Percentiles rank a stretch among this genome's conserved stretches.
phyloP scores from a whole-genome alignment of 2,113 vertebrate species.

The Ondatra zibethicus region DNA sequence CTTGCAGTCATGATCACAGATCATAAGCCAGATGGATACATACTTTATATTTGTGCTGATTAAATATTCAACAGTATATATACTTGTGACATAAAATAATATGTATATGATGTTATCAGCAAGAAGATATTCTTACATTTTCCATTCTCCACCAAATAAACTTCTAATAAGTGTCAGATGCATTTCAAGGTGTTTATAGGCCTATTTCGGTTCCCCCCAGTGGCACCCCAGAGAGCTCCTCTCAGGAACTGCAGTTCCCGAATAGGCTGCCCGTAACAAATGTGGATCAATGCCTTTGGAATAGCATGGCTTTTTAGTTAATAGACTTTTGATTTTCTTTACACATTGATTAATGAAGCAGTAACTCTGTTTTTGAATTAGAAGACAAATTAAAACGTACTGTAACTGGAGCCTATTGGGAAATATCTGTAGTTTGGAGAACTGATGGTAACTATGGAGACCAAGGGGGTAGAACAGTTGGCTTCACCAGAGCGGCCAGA shows the following conservation, averaged over 20 bases:
- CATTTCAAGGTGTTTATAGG: slow-evolving; percentile 35
- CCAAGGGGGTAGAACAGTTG: background rate
- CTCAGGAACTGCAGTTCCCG: background rate
- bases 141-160: background rate
- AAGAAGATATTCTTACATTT: background rate
- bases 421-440: slow-evolving; percentile 21
- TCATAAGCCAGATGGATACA: background rate
- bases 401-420: slow-evolving; percentile 11
- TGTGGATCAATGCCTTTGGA: slow-evolving; percentile 42
- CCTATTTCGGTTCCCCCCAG: background rate
- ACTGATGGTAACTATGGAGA: slow-evolving; percentile 37
- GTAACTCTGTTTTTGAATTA: slow-evolving; percentile 67
- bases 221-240: background rate
- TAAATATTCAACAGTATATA: slow-evolving; percentile 3
- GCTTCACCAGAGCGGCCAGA: background rate
- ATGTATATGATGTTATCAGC: background rate
- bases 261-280: background rate
- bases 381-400: slow-evolving; percentile 72
- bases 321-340: slow-evolving; percentile 70
- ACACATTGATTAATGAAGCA: slow-evolving; percentile 68
- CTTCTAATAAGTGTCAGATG: background rate
- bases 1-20: background rate
- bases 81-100: slow-evolving; percentile 6
- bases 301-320: slow-evolving; percentile 64
- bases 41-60: slow-evolving; percentile 50